Conservation (phyloP, 2,888 invertebrate species). For the Liposcelis brunnea region DNA sequence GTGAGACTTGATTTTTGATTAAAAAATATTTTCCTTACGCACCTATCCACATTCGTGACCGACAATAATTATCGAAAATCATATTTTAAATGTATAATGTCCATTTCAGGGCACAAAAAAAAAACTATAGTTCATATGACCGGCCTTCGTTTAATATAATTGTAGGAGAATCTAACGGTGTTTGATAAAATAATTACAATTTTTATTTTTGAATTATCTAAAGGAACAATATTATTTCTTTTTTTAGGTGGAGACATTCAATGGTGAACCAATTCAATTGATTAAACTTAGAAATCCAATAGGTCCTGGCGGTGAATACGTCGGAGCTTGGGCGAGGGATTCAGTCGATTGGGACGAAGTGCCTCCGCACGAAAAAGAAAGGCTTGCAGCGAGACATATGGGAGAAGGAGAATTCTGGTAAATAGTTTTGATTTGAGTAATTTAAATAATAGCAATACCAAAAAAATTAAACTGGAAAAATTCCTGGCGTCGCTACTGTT, state of each 20-base stretch:
- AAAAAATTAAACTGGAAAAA: no score
- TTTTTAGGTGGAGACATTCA: slow-evolving; percentile 46
- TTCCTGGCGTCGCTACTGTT: not conserved
- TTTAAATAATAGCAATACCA: not conserved
- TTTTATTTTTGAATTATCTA: slow-evolving; percentile 1
- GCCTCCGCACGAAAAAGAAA: slow-evolving; percentile 51
- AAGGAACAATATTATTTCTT: no score
- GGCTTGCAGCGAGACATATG: slow-evolving; percentile 43
- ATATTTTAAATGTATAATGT: no score
- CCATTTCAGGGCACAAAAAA: no score
- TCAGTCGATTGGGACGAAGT: slow-evolving; percentile 62
- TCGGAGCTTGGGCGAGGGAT: slow-evolving; percentile 50
- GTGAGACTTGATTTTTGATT: no score
- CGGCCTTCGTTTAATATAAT: no score
- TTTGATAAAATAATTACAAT: not conserved
- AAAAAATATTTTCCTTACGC: no score
- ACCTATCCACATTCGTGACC: no score
- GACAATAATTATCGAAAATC: no score
- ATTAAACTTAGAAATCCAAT: slow-evolving; percentile 53
- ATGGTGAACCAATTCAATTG: slow-evolving; percentile 51
- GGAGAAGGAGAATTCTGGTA: slow-evolving; percentile 58
- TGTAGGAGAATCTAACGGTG: not conserved
- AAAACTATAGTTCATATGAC: no score
- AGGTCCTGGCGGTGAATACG: slow-evolving; percentile 41
- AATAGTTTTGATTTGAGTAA: slow-evolving; percentile 14